Evolutionary conservation across 2,888 invertebrate genomes (phyloP), one percentile per base, ranked within the genome.

Genomic region (Ennomos erosarius): DNA sequence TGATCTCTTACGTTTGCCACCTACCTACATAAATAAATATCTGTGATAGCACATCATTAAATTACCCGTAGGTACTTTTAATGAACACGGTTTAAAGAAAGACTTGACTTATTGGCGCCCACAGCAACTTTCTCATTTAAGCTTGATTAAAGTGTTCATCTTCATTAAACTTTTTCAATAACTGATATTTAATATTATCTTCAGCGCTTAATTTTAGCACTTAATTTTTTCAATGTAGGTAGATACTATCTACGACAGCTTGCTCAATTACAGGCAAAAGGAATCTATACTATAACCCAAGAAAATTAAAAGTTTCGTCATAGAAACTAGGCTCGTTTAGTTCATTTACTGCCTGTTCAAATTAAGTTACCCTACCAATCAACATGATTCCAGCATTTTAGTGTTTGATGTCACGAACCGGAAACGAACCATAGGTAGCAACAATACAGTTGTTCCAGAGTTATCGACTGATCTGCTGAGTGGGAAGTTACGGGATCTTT

Each of bases 321-420:
- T 26, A 26, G 26, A 0, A 26, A 26, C 6, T 6, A 26, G 26
- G 26, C 0, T 13, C 55, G 38, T 51, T 52, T 45, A 39, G 48
- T 52, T 47, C 37, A 57, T 52, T 57, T 42, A 52, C 47, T 42
- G 42, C 51, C 51, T 38, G 26, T 40, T 33, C 46, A 42, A 58
- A 49, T 52, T 10, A 38, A 26, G 48, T 53, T 58, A 58, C 48
- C 48, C 43, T 52, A 43, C 37, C 51, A 52, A 52, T 58, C 10
- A 33, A 50, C 33, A 67, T 62, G 62, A 63, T 63, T 40, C 50
- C 55, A 60, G 61, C 59, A 65, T 39, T 34, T 53, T 11, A 6
- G 40, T 37, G 59, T 65, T 65, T 56, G 49, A 59, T 55, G 47
- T 47, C 50, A 49, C 10, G 49, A 38, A 49, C n/a, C 26, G 45